Evolutionary conservation across 1,140 invertebrate species (phyloP).

Genomic region (Nymphalis io): DNA sequence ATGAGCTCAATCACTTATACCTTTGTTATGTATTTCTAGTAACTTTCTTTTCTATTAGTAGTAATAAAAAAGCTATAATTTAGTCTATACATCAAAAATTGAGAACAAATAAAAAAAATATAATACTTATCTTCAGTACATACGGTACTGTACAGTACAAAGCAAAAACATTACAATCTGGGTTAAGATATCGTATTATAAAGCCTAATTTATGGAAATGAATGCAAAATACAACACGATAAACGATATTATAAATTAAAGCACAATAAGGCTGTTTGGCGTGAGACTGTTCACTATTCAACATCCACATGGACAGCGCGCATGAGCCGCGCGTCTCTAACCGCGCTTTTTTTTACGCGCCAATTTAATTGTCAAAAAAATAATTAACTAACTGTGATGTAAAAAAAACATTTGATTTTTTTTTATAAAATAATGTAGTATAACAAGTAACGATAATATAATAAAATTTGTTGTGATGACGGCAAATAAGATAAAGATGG

Average conservation of each 20-base stretch:
- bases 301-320: constrained; percentile 20
- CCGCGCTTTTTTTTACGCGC: constrained; percentile 25
- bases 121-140: too few species aligned
- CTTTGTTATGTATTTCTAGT: too few species aligned
- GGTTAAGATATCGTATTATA: constrained; percentile 1
- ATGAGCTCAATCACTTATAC: background rate
- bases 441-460: background rate
- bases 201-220: background rate
- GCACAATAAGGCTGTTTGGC: constrained; percentile 18
- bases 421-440: background rate
- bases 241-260: constrained; percentile 15
- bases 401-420: background rate
- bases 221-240: constrained; percentile 19
- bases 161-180: background rate
- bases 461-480: background rate
- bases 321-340: constrained; percentile 19
- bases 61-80: too few species aligned
- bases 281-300: constrained; percentile 20
- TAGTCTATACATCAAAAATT: too few species aligned
- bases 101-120: too few species aligned
- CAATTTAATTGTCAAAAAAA: constrained; percentile 9
- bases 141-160: too few species aligned
- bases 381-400: background rate
- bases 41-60: too few species aligned
- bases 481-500: constrained; percentile 1